Evolutionary conservation across 1,140 invertebrate genomes (phyloP).

Genomic region (Cotesia typhae): DNA sequence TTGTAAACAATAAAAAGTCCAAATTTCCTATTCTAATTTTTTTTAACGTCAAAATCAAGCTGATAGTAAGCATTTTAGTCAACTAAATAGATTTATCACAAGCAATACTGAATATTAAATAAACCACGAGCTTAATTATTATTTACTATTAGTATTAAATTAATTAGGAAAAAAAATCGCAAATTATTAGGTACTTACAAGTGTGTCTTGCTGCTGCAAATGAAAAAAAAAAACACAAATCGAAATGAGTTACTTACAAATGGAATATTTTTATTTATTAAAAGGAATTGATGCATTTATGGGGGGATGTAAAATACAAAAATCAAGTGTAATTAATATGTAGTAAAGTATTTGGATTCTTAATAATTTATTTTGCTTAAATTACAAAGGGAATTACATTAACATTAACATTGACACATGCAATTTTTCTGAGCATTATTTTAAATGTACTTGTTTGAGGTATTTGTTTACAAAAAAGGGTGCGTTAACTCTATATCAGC

Average conservation of each 20-base stretch:
- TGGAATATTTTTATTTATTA: constrained; percentile 22
- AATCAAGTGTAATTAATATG: no score
- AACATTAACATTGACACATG: constrained; percentile 47
- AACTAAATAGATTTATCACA: no score
- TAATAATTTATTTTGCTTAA: constrained; percentile 1
- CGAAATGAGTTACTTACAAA: constrained; percentile 41
- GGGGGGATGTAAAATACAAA: background rate
- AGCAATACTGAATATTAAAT: no score
- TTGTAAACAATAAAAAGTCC: no score
- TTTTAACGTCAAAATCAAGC: no score
- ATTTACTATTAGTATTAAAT: constrained; percentile 21
- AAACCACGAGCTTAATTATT: background rate
- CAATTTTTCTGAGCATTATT: constrained; percentile 43
- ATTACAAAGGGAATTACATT: background rate
- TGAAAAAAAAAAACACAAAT: constrained; percentile 61
- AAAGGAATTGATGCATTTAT: background rate
- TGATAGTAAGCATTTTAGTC: no score
- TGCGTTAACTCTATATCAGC: no score
- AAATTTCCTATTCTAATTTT: no score
- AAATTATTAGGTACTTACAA: constrained; percentile 71
- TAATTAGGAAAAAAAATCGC: constrained; percentile 33
- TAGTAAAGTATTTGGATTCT: background rate
- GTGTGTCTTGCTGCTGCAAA: constrained; percentile 78
- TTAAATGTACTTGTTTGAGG: no score
- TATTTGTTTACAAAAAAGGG: no score